Evolutionary conservation across 1,140 invertebrate genomes (phyloP), one percentile per base, ranked within the genome.

Genomic region (Megalonaias nervosa): DNA sequence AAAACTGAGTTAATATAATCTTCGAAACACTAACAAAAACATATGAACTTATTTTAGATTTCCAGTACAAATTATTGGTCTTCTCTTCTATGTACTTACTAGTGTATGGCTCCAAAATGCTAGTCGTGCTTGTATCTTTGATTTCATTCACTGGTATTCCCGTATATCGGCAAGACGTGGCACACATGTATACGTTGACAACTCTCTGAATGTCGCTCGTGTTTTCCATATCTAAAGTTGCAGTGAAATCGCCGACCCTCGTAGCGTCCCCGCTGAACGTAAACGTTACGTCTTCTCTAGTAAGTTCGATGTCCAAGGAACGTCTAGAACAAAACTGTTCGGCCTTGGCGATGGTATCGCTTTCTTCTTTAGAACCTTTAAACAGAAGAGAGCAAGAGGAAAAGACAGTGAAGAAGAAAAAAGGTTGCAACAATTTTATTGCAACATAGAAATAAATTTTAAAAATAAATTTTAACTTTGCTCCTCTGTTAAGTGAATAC

Each of bases 81-180:
- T 19, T 19, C 15, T 1, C 31, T 38, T 15, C 13, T 11, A 3
- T 19, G 6, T 65, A 61, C 48, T 48, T 75, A 89, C 87, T 84
- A 74, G 81, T 71, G 56, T 82, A 67, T 17, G 88, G 83, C 74
- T 88, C 85, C 17, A 88, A 59, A 16, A 83, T 79, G 57, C 76
- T 80, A 3, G 83, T 77, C 57, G 77, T 77, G 1, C 67, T 70
- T 23, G 72, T 74, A 21, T 86, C 83, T 80, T 86, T 87, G 17
- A 89, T 62, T n/a, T 87, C 85, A 56, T 71, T 67, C 14, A 80
- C 77, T 16, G 87, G 83, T 23, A 89, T 84, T 1, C 87, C 87
- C 17, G 88, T 89, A 75, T 89, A 88, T 77, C 84, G 84, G 14
- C 84, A 80, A n/a, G 86, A 79, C 48, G 86, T 74, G 16, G 79